These are phyloP conservation scores for Hyperoplus lanceolatus DNA, from an alignment of 2,797 vertebrate genomes.

Conservation along the genomic window DNA sequence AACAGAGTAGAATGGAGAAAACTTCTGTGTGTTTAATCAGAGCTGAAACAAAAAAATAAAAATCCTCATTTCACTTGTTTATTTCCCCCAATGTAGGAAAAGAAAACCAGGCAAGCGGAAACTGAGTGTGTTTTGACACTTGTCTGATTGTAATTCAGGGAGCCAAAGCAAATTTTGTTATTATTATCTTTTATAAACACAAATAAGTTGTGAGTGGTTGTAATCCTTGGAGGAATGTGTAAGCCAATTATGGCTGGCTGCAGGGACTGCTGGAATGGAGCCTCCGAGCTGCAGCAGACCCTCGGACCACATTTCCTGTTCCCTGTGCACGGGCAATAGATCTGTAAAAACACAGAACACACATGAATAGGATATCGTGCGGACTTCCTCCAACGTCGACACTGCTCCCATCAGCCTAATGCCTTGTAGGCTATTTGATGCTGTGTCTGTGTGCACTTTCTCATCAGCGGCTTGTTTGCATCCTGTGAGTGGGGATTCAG, in stretches of 20 bases:
- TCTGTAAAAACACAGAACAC: slow-evolving; percentile 57
- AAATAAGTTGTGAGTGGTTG: slow-evolving; percentile 65
- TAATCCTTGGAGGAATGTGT: slow-evolving; percentile 77
- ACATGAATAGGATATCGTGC: slow-evolving; percentile 49
- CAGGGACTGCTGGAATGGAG: slow-evolving; percentile 65
- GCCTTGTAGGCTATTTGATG: slow-evolving; percentile 37
- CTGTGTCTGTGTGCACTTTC: slow-evolving; percentile 36
- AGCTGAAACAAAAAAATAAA: slow-evolving; percentile 4
- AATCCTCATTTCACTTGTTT: slow-evolving; percentile 15
- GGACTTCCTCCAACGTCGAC: slow-evolving; percentile 47
- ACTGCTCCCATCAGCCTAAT: slow-evolving; percentile 51
- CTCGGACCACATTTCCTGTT: slow-evolving; percentile 67
- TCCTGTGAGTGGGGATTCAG: slow-evolving; percentile 50
- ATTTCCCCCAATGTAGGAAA: slow-evolving; percentile 9
- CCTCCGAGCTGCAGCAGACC: slow-evolving; percentile 64
- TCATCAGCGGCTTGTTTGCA: slow-evolving; percentile 56
- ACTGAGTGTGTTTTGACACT: slow-evolving; percentile 64
- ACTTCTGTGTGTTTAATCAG: neutral
- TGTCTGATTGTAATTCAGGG: slow-evolving; percentile 46
- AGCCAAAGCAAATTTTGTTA: slow-evolving; percentile 69
- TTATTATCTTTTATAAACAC: slow-evolving; percentile 59
- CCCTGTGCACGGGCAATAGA: slow-evolving; percentile 22
- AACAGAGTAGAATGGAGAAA: neutral
- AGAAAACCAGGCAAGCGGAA: slow-evolving; percentile 25
- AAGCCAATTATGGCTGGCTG: slow-evolving; percentile 75